Percentiles rank a stretch among this genome's conserved stretches.
phyloP scores from a whole-genome alignment of 2,113 vertebrate genomes.

The Hipposideros armiger region DNA sequence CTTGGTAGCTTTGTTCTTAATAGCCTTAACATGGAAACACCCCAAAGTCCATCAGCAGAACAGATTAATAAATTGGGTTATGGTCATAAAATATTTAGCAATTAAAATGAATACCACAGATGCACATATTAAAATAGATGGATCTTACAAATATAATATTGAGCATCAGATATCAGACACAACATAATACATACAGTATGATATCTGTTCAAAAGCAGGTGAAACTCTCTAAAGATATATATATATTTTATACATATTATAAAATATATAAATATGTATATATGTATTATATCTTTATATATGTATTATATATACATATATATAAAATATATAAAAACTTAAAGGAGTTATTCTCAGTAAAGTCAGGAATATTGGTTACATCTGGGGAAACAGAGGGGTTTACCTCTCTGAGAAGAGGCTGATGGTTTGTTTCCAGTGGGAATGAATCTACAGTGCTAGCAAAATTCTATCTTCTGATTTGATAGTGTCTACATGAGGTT shows the following conservation, averaged over 20 bases:
- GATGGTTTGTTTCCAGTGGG: neutral
- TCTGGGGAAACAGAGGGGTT: neutral
- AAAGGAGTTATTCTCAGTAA: neutral
- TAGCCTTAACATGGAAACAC: neutral
- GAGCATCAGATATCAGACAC: neutral
- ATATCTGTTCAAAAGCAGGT: neutral
- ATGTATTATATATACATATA: too few relatives aligned
- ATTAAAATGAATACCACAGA: neutral
- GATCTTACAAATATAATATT: slow-evolving; percentile 3
- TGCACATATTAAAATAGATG: neutral
- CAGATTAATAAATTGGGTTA: neutral
- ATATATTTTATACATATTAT: neutral
- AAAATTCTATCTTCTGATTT: neutral
- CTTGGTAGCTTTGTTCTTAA: neutral
- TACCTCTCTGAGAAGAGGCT: neutral
- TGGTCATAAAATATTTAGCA: slow-evolving; percentile 24
- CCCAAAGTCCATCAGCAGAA: neutral
- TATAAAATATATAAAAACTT: neutral
- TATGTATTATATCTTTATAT: neutral
- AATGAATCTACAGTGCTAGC: neutral
- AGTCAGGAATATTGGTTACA: neutral
- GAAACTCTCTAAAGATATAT: neutral
- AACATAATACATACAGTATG: neutral
- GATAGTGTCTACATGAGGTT: neutral
- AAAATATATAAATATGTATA: neutral